Evolutionary conservation across 2,113 vertebrate species (phyloP).

Genomic region (Pelusios castaneus): DNA sequence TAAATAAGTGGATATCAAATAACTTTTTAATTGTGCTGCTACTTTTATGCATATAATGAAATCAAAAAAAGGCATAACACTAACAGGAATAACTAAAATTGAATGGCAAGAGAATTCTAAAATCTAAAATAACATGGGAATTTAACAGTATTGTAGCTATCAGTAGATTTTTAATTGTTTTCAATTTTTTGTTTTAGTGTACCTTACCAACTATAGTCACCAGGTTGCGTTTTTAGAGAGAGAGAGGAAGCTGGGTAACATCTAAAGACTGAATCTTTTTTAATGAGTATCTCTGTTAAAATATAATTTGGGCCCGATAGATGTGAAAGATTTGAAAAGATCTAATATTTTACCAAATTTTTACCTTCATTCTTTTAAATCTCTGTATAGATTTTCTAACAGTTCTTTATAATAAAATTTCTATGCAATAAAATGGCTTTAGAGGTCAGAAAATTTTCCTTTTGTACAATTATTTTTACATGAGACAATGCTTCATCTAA

Average conservation of each 20-base stretch:
- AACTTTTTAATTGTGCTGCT: background rate
- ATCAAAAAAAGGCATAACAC: accelerated
- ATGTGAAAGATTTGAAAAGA: background rate
- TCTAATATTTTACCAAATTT: background rate
- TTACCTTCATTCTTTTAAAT: background rate
- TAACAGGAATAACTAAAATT: background rate
- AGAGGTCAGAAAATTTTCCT: background rate
- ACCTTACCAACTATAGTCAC: background rate
- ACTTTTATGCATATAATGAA: background rate
- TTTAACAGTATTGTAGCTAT: accelerated
- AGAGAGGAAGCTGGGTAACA: background rate
- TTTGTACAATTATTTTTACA: background rate
- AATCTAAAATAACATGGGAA: accelerated
- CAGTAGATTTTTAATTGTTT: accelerated
- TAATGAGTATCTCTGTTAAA: background rate
- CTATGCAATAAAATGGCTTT: too few relatives aligned
- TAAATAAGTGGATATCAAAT: background rate
- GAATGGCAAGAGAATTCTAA: accelerated
- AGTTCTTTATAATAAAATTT: background rate
- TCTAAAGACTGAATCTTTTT: background rate
- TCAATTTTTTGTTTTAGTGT: background rate
- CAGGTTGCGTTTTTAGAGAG: accelerated
- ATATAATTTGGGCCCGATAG: background rate
- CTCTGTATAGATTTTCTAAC: background rate
- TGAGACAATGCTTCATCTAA: background rate